Evolutionary conservation across 2,113 vertebrate species (phyloP).

Genomic region (Salvator merianae): DNA sequence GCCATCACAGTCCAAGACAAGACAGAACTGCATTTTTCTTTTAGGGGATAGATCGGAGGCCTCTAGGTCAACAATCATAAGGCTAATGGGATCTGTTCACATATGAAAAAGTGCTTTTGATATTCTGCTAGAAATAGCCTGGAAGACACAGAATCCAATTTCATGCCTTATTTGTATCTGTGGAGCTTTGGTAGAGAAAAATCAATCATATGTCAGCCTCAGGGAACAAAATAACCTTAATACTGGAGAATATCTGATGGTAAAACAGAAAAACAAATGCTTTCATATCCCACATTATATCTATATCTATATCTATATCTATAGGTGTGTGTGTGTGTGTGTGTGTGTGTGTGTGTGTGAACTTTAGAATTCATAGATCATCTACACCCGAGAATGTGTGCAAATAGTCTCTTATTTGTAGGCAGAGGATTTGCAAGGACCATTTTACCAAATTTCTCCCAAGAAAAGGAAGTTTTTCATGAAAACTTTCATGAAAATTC

Average conservation of each 20-base stretch:
- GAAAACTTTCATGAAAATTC: no score
- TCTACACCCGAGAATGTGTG: no score
- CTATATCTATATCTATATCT: no score
- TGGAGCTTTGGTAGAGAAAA: neutral
- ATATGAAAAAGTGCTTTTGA: neutral
- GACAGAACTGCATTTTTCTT: neutral
- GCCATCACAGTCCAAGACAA: neutral
- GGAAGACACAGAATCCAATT: constrained; percentile 18
- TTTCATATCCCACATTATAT: neutral
- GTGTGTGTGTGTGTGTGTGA: no score
- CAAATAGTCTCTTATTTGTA: no score
- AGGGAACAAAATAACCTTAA: neutral
- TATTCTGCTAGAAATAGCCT: neutral
- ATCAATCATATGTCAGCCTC: neutral
- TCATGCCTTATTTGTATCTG: constrained; percentile 14
- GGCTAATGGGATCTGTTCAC: neutral
- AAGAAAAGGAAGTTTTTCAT: no score
- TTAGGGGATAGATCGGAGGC: neutral
- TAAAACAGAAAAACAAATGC: neutral
- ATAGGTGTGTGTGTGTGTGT: no score
- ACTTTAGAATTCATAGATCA: no score
- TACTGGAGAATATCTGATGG: neutral
- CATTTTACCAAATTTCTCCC: no score
- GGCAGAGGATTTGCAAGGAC: no score
- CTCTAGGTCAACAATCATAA: neutral